Evolutionary conservation across 64 coral and sea anemone genomes (phyloP), one percentile per base, ranked within the genome.

Genomic region (Stylophora pistillata): DNA sequence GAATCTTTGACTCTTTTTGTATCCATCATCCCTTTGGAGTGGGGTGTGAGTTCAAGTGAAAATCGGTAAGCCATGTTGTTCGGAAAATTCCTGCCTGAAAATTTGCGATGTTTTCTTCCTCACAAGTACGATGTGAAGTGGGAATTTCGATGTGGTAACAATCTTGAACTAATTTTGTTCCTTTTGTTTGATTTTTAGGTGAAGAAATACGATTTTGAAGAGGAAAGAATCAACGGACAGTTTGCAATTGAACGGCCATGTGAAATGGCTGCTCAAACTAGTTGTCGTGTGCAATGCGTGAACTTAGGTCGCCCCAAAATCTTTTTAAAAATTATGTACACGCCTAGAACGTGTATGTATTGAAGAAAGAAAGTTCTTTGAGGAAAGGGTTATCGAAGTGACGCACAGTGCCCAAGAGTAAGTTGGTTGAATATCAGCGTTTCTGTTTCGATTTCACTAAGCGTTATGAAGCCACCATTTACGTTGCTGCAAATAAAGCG

Each of bases 51-150:
- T 82, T 30, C 52, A 73, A 59, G 74, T 64, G 58, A 78, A 74
- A 74, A 62, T 90, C 86, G 95, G 95, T 96, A 96, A 96, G 95
- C 91, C 87, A 90, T 96, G 87, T 96, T 87, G 81, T 81, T 96
- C 58, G 58, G 66, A 81, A 80, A 90, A 73, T 89, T 83, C 21
- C 55, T 70, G 37, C 15, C 17, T 13, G 60, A 7, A 84, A 84
- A 84, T 84, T 84, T 84, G 57, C 65, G 80, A 34, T 69, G 80
- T 84, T 84, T 84, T 53, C 61, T 69, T 32, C 60, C 80, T 63
- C 61, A 34, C 80, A 84, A 84, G 80, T 69, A 84, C 80, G 80
- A 84, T 69, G 53, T 84, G 61, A 69, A 69, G 80, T 62, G 61
- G 80, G 53, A 92, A 96, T 87, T 93, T 92, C 91, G 95, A 85